phyloP scores from a whole-genome alignment of 1,140 invertebrate genomes.

The Mizuhopecten yessoensis region DNA sequence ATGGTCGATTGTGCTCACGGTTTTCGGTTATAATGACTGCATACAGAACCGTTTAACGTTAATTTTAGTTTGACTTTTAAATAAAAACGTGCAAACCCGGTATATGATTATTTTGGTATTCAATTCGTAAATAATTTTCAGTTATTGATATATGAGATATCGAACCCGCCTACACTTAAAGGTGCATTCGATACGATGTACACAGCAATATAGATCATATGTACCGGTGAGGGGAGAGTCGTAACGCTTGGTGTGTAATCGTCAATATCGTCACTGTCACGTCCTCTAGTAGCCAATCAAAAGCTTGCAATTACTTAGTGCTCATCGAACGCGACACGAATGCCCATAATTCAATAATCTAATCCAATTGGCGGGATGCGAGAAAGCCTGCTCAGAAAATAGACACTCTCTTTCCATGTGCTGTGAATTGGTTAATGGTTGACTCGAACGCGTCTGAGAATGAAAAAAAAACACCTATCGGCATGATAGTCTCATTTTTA shows the following conservation, averaged over 20 bases:
- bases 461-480: not conserved
- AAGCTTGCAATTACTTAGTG: slow-evolving; percentile 38
- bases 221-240: not conserved
- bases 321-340: slow-evolving; percentile 31
- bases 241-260: not conserved
- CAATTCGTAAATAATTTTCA: not conserved
- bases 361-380: slow-evolving; percentile 35
- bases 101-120: not conserved
- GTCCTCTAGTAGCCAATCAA: slow-evolving; percentile 31
- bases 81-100: not conserved
- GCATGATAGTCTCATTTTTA: slow-evolving; percentile 22
- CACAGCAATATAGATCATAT: not conserved
- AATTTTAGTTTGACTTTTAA: not conserved
- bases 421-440: not conserved
- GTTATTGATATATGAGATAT: not conserved
- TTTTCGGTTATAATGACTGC: not conserved
- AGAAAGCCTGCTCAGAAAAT: slow-evolving; percentile 14
- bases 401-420: slow-evolving; percentile 29
- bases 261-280: not conserved
- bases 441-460: slow-evolving; percentile 22
- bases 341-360: slow-evolving; percentile 35
- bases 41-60: not conserved
- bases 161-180: not conserved
- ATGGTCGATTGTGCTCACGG: not conserved
- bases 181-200: not conserved